Evolutionary conservation across 2,113 vertebrate genomes (phyloP).

Genomic region (Mus spicilegus): DNA sequence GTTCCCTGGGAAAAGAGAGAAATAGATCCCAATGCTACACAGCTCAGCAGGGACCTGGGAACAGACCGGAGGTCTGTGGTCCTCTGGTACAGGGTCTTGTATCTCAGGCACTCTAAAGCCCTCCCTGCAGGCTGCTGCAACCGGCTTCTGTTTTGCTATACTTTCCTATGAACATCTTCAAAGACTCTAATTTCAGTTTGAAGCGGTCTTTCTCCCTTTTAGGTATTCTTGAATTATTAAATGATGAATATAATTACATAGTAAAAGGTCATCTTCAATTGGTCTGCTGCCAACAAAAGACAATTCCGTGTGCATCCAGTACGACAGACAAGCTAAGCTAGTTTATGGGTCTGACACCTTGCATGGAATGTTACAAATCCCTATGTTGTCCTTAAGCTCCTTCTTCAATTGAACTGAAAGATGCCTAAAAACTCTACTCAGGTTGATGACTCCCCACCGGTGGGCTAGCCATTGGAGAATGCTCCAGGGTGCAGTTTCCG

Average conservation of each 20-base stretch:
- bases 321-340: slow-evolving; percentile 33
- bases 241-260: slow-evolving; percentile 74
- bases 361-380: slow-evolving; percentile 74
- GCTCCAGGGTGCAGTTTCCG: slow-evolving; percentile 59
- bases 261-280: slow-evolving; percentile 76
- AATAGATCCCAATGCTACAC: neutral
- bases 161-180: neutral
- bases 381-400: slow-evolving; percentile 70
- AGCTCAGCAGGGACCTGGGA: neutral
- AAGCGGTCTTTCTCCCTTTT: slow-evolving; percentile 48
- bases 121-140: neutral
- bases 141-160: slow-evolving; percentile 38
- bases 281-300: slow-evolving; percentile 63
- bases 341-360: slow-evolving; percentile 75
- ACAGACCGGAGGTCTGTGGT: neutral
- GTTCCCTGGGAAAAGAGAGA: neutral
- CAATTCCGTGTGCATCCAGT: neutral
- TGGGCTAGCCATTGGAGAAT: slow-evolving; percentile 40
- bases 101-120: neutral
- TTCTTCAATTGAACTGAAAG: slow-evolving; percentile 75
- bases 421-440: slow-evolving; percentile 53
- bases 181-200: slow-evolving; percentile 32
- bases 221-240: slow-evolving; percentile 72
- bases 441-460: slow-evolving; percentile 37
- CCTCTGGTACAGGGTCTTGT: neutral